Percentiles rank a stretch among this genome's conserved stretches.
phyloP scores from a whole-genome alignment of 2,797 vertebrate genomes.

The Leucoraja ocellata region DNA sequence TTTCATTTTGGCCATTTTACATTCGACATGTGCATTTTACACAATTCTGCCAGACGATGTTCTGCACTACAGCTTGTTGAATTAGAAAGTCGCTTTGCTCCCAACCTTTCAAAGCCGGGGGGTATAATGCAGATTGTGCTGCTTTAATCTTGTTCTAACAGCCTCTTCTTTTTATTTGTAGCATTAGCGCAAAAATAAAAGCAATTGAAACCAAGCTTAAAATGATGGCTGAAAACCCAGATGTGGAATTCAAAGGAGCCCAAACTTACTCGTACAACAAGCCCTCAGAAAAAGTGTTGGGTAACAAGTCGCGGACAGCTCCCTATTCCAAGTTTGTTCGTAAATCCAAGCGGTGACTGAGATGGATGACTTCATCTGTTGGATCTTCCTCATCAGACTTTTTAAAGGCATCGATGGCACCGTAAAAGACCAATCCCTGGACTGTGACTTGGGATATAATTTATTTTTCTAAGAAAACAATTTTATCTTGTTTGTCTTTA shows the following conservation, averaged over 20 bases:
- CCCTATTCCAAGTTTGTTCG: conserved; percentile 75
- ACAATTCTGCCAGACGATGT: background rate
- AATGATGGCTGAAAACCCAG: conserved; percentile 97
- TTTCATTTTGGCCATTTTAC: background rate
- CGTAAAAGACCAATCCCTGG: background rate
- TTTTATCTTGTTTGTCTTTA: background rate
- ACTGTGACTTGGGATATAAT: conserved; percentile 24
- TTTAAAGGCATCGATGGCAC: background rate
- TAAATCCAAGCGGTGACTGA: conserved; percentile 65
- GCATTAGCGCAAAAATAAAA: conserved; percentile 90
- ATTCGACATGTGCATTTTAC: background rate
- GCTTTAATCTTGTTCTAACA: conserved; percentile 34
- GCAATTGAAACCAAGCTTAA: conserved; percentile 97
- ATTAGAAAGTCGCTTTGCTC: conserved; percentile 15
- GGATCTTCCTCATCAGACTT: conserved; percentile 22
- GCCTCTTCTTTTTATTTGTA: conserved; percentile 48
- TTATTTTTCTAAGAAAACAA: conserved; percentile 30
- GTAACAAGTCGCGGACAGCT: conserved; percentile 62
- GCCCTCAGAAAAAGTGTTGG: conserved; percentile 75
- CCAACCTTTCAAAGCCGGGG: conserved; percentile 17
- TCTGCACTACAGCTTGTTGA: background rate
- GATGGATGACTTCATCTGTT: background rate
- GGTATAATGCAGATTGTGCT: conserved; percentile 4
- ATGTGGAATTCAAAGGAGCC: conserved; percentile 76
- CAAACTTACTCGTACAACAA: conserved; percentile 89